phyloP scores from a whole-genome alignment of 1,140 invertebrate species.

The Mactra quadrangularis region DNA sequence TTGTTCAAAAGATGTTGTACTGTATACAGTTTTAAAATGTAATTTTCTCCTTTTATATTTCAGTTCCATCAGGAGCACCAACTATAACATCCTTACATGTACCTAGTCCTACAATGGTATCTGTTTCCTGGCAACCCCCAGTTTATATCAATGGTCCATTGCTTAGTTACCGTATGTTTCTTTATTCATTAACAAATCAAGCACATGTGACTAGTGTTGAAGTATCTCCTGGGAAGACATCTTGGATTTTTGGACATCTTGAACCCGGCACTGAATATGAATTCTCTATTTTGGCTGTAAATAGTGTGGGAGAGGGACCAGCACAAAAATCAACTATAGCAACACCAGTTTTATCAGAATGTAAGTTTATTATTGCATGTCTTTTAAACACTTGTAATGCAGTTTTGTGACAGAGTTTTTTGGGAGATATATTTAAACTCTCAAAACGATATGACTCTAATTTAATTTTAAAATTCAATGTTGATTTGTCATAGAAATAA shows the following conservation, averaged over 20 bases:
- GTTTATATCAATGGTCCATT: slow-evolving; percentile 93
- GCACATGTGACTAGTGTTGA: slow-evolving; percentile 86
- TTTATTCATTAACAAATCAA: slow-evolving; percentile 83
- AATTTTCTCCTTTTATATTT: slow-evolving; percentile 15
- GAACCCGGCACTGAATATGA: slow-evolving; percentile 89
- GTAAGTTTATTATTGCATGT: no score
- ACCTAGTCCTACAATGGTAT: slow-evolving; percentile 91
- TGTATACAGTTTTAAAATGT: no score
- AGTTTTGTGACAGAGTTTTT: no score
- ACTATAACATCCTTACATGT: slow-evolving; percentile 89
- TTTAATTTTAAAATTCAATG: no score
- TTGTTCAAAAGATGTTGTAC: no score
- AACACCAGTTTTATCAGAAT: slow-evolving; percentile 84
- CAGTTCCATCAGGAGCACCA: slow-evolving; percentile 78
- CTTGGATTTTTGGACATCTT: slow-evolving; percentile 91
- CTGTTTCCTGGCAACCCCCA: slow-evolving; percentile 94
- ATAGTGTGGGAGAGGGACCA: slow-evolving; percentile 91
- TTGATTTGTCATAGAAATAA: no score
- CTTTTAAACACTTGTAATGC: no score
- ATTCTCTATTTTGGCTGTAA: slow-evolving; percentile 91
- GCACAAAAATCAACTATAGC: slow-evolving; percentile 86
- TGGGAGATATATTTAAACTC: no score
- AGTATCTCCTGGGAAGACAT: slow-evolving; percentile 85
- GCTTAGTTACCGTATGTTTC: slow-evolving; percentile 91
- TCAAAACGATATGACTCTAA: background rate